These are phyloP conservation scores for Vultur gryphus DNA, from an alignment of 2,797 vertebrate genomes.

Conservation along the genomic window DNA sequence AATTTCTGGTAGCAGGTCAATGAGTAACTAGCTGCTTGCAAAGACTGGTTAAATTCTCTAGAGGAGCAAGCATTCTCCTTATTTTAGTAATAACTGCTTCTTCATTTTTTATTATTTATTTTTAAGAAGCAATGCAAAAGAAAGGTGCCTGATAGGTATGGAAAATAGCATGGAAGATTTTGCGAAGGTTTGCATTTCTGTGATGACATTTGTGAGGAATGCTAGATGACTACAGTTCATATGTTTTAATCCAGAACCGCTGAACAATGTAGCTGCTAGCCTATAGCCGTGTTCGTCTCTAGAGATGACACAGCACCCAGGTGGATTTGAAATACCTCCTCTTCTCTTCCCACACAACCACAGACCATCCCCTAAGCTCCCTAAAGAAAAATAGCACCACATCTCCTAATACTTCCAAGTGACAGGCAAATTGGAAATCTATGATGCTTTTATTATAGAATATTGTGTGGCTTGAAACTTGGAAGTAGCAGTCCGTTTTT, in stretches of 20 bases:
- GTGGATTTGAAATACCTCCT: background rate
- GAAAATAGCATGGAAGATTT: background rate
- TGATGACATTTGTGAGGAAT: background rate
- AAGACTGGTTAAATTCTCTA: background rate
- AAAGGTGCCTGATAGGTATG: background rate
- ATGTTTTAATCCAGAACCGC: background rate
- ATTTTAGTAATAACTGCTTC: background rate
- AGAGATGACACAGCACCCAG: background rate
- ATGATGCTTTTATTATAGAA: conserved; percentile 34
- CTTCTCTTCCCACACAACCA: background rate
- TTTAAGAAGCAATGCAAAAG: background rate
- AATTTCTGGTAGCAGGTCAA: background rate
- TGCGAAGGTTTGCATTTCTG: background rate
- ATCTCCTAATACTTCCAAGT: background rate
- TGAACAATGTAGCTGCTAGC: background rate
- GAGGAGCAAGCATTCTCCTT: background rate
- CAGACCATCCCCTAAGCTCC: background rate
- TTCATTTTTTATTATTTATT: background rate
- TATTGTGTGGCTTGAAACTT: background rate
- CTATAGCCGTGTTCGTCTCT: background rate
- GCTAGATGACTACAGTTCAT: background rate
- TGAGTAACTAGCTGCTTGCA: background rate
- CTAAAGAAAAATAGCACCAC: background rate
- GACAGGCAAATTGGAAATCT: conserved; percentile 48
- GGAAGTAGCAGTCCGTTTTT: background rate